phyloP scores from a whole-genome alignment of 2,888 invertebrate species.

The Sialis lutaria region DNA sequence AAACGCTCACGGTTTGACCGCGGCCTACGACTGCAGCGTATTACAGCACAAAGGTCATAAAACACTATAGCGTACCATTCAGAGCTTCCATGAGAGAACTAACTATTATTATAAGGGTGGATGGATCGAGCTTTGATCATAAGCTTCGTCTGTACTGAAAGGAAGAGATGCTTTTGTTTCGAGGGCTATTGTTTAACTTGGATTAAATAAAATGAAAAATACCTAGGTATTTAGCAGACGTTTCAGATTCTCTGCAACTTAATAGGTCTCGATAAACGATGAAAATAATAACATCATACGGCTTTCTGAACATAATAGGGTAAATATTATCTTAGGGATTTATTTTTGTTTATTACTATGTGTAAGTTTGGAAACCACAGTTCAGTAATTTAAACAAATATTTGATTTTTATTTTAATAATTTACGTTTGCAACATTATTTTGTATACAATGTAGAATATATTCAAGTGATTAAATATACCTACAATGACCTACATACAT shows the following conservation, averaged over 20 bases:
- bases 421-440: no score
- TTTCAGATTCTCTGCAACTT: background rate
- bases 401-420: no score
- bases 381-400: no score
- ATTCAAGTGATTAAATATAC: no score
- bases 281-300: no score
- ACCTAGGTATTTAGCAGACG: conserved; percentile 1
- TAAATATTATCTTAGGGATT: no score
- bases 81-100: background rate
- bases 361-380: no score
- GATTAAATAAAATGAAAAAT: conserved; percentile 6
- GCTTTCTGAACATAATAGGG: no score
- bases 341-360: no score
- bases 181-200: conserved; percentile 2
- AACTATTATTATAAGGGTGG: background rate
- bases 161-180: background rate
- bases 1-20: background rate
- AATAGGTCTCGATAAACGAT: no score
- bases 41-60: background rate
- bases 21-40: background rate
- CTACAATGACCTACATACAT: no score
- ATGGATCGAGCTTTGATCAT: background rate
- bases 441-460: no score
- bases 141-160: background rate
- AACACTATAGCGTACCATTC: background rate